Base-by-base conservation (phyloP, 2,113 vertebrate species). In the Chiloscyllium plagiosum region DNA sequence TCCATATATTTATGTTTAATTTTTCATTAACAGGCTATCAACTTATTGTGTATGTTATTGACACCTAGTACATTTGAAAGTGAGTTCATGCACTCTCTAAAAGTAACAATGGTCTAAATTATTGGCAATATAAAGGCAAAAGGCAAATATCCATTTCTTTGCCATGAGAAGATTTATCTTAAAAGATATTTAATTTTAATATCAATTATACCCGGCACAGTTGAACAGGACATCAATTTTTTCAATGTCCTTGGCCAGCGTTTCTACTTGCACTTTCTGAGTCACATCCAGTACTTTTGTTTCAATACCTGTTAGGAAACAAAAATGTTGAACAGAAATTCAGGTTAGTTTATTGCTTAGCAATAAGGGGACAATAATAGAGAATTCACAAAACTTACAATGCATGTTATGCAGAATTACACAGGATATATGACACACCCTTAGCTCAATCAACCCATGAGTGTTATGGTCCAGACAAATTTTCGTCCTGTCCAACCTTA, bases 211-310 rank as follows among this genome's bases (percentile, higher is more conserved):
- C 99, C 99, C 99, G 90, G 98, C 99, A 83, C 99, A 96, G n/a
- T 99, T 99, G 96, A 98, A 99, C 95, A 99, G 98, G 96, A 99
- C 98, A 0, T 99, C 99, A 5, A 99, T 97, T 96, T 96, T 98
- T 50, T 98, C 98, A 78, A 99, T 96, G n/a, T 99, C 98, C 93
- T 97, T 97, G 96, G 98, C 98, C 90, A 99, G 97, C 50, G 98
- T 98, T 96, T 99, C 98, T 61, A 99, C 98, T 97, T 99, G 98
- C 72, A 98, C 98, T 96, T 97, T 99, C 96, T 98, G 98, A n/a
- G 98, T 99, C 94, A 99, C 98, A 97, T 99, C 98, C 72, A 99
- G 97, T 52, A 98, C 97, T 89, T 96, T 97, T 95, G 98, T 98
- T 96, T 97, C 98, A 97, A 99, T 99, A 85, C 99, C 99, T 99